Evolutionary conservation across 2,888 invertebrate genomes (phyloP), one percentile per base, ranked within the genome.

Genomic region (Teleiodes luculella): DNA sequence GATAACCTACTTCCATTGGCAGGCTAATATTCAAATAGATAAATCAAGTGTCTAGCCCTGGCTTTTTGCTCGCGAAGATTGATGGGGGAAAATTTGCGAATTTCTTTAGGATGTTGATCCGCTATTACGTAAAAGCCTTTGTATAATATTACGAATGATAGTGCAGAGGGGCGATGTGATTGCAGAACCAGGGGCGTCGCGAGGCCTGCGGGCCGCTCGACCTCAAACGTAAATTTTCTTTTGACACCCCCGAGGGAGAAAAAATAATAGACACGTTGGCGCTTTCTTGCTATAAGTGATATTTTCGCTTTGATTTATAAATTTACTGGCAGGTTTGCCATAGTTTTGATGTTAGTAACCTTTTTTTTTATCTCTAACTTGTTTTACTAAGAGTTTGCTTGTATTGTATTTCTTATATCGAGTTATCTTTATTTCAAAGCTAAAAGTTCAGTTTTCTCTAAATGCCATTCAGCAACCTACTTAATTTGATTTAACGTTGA

Each of bases 11-110:
- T 74, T 74, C 65, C 62, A 60, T 39, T 67, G 68, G 66, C 61
- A 64, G 70, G 75, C 77, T 83, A 82, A 84, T 84, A 84, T 83
- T 80, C 81, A 83, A 80, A 83, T 79, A 84, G 80, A 84, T 85
- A 84, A 83, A 85, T 85, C 83, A 83, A 80, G 68, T 68, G 74
- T 74, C 76, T 75, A 69, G 67, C 70, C 70, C 66, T 66, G 71
- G 74, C 78, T 79, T 82, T 80, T 83, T 79, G 75, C 77, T 73
- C 68, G 68, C 68, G 54, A 81, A 80, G 84, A 85, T 85, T 83
- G 80, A 85, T 84, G 79, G 72, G 57, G 60, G 75, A 72, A 64
- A 73, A 74, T 77, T 75, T 72, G 74, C 72, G 74, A 74, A 76
- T 70, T 76, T 74, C 72, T 62, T 67, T 55, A 65, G 65, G 69